phyloP scores from a whole-genome alignment of 2,888 invertebrate species.

The Lepidocyrtoides sp. region DNA sequence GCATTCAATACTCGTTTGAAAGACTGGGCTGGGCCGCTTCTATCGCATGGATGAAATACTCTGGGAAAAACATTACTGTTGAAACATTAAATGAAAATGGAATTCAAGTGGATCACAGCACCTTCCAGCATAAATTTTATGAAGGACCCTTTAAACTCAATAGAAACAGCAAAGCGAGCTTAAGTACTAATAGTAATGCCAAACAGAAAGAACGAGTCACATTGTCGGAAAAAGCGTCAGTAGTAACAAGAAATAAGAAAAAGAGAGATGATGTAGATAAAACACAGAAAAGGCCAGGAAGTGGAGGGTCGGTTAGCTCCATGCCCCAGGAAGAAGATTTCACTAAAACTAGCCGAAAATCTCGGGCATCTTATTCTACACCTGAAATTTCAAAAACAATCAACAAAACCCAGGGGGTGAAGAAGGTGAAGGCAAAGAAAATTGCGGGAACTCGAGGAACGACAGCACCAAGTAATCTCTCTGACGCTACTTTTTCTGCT shows the following conservation, averaged over 20 bases:
- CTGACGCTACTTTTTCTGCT: not conserved
- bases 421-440: not conserved
- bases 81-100: slow-evolving; percentile 73
- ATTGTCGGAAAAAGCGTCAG: not conserved
- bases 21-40: slow-evolving; percentile 82
- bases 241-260: not conserved
- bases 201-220: not conserved
- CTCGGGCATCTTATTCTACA: too few species aligned
- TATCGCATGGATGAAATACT: slow-evolving; percentile 80
- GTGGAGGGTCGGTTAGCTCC: too few species aligned
- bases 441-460: not conserved
- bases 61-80: slow-evolving; percentile 66
- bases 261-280: too few species aligned
- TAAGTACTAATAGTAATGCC: not conserved
- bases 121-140: slow-evolving; percentile 70
- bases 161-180: not conserved
- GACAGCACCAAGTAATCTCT: not conserved
- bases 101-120: slow-evolving; percentile 62
- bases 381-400: too few species aligned
- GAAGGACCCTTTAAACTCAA: slow-evolving; percentile 57
- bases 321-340: too few species aligned
- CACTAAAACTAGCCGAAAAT: too few species aligned
- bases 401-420: not conserved
- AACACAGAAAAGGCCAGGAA: too few species aligned
- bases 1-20: slow-evolving; percentile 81